Conservation (phyloP, 2,888 invertebrate genomes). For the Tachina lurida region DNA sequence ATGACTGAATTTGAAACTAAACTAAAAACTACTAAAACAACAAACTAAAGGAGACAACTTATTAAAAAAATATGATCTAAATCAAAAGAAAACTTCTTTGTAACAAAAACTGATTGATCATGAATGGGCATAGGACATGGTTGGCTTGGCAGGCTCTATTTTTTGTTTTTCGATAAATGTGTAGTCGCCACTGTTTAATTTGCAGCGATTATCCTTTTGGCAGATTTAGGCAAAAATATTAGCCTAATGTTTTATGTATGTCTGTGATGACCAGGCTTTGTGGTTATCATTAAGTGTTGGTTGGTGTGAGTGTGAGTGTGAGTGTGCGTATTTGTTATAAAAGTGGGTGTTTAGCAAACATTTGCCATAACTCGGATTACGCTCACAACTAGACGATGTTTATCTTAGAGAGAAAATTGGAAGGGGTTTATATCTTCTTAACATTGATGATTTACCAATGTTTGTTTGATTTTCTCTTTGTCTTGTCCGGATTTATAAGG, state of each 20-base stretch:
- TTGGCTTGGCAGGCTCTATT: background rate
- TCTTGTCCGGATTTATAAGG: constrained; percentile 32
- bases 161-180: constrained; percentile 5
- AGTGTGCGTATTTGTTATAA: constrained; percentile 31
- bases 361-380: constrained; percentile 34
- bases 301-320: background rate
- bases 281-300: background rate
- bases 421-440: background rate
- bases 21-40: background rate
- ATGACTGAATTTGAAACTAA: constrained; percentile 24
- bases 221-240: constrained; percentile 17
- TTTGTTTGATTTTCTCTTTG: constrained; percentile 62
- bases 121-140: constrained; percentile 6
- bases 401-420: constrained; percentile 43
- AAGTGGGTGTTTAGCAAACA: constrained; percentile 55
- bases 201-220: constrained; percentile 46
- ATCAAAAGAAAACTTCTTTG: constrained; percentile 29
- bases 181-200: constrained; percentile 62
- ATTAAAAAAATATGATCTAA: constrained; percentile 44
- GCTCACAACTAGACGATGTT: constrained; percentile 42
- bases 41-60: constrained; percentile 43
- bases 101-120: constrained; percentile 45
- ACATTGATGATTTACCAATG: constrained; percentile 38
- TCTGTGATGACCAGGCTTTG: background rate
- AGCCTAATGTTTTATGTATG: background rate